Percentiles rank a stretch among this genome's conserved stretches.
Evolutionary conservation across 2,888 invertebrate species (phyloP).

Genomic region (Graphium colonna): DNA sequence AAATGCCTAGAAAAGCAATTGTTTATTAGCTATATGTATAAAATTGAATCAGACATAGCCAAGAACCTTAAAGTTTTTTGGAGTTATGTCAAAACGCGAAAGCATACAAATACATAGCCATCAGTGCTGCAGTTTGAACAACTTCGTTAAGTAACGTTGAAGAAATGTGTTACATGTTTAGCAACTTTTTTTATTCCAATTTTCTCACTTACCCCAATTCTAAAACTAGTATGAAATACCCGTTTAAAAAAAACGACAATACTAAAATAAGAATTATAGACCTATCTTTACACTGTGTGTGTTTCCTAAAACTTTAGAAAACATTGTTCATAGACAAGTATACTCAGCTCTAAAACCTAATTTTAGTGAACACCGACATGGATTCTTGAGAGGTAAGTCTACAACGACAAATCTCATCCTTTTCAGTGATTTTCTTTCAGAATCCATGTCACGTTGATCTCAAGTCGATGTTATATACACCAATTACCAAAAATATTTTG

Average conservation of each 20-base stretch:
- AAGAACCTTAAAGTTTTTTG: constrained; percentile 5
- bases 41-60: background rate
- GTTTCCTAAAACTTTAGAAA: constrained; percentile 26
- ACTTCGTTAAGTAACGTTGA: background rate
- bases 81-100: background rate
- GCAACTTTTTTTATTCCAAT: background rate
- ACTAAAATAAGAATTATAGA: constrained; percentile 23
- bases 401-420: too few species aligned
- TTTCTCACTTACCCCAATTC: background rate
- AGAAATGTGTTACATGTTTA: background rate
- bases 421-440: background rate
- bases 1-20: background rate
- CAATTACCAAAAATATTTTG: too few species aligned
- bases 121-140: constrained; percentile 1
- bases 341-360: constrained; percentile 16
- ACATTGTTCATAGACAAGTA: constrained; percentile 22
- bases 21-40: background rate
- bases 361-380: constrained; percentile 2
- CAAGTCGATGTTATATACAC: too few species aligned
- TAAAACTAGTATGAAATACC: constrained; percentile 21
- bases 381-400: too few species aligned
- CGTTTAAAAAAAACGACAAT: constrained; percentile 23
- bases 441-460: too few species aligned
- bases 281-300: constrained; percentile 28
- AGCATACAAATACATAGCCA: constrained; percentile 1